These are phyloP conservation scores for Mythimna loreyi DNA, from an alignment of 2,888 invertebrate species.

Conservation along the genomic window DNA sequence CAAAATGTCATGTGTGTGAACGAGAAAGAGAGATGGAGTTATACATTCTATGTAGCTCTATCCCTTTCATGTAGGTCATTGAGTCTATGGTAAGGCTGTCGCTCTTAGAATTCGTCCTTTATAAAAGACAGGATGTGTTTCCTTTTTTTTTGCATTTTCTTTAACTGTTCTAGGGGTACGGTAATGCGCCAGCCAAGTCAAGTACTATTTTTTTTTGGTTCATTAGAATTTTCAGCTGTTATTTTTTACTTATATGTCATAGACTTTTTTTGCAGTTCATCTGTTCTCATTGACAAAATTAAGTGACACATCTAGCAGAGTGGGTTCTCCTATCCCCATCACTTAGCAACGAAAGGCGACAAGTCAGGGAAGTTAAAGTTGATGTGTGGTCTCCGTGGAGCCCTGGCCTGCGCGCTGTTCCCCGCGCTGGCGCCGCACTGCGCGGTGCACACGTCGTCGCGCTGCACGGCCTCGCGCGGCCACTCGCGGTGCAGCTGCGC, in stretches of 20 bases:
- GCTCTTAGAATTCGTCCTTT: background rate
- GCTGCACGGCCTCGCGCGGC: constrained; percentile 94
- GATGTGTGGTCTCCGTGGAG: constrained; percentile 84
- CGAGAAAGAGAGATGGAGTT: too few species aligned
- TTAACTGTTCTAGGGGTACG: too few species aligned
- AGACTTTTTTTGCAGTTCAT: background rate
- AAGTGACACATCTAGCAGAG: background rate
- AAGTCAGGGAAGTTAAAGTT: constrained; percentile 95
- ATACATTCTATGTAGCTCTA: too few species aligned
- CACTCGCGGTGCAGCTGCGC: constrained; percentile 95
- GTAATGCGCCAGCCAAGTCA: too few species aligned
- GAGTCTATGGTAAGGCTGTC: background rate
- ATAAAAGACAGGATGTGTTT: background rate
- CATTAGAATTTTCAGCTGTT: background rate
- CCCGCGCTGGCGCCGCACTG: constrained; percentile 94
- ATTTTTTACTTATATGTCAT: background rate
- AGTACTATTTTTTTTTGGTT: too few species aligned
- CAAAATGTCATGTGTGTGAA: too few species aligned
- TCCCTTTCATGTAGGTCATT: too few species aligned
- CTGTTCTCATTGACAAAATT: constrained; percentile 3
- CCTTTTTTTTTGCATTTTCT: too few species aligned
- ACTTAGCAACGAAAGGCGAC: constrained; percentile 92
- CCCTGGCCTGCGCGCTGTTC: constrained; percentile 54
- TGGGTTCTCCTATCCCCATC: constrained; percentile 58
- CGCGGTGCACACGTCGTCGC: constrained; percentile 97